Evolutionary conservation across 2,113 vertebrate species (phyloP).

Genomic region (Colinus virginianus): DNA sequence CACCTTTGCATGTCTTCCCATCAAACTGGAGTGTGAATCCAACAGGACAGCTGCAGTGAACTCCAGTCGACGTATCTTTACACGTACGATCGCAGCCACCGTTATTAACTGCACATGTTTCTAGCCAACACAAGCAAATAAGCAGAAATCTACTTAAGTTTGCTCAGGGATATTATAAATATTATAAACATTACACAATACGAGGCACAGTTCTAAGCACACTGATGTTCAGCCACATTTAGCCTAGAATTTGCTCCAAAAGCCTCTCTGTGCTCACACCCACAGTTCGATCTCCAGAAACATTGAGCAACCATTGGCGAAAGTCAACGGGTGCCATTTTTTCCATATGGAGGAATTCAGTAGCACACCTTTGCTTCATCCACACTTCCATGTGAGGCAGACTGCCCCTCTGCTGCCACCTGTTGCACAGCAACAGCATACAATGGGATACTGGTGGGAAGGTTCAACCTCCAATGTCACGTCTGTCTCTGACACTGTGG

Average conservation of each 20-base stretch:
- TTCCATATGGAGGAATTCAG: background rate
- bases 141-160: background rate
- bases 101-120: slow-evolving; percentile 96
- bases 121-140: slow-evolving; percentile 73
- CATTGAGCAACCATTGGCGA: background rate
- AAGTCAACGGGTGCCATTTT: background rate
- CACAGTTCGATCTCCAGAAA: background rate
- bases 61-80: slow-evolving; percentile 96
- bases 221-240: background rate
- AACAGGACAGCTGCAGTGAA: slow-evolving; percentile 94
- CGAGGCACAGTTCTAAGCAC: background rate
- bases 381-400: background rate
- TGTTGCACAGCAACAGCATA: no score
- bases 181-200: background rate
- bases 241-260: background rate
- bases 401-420: background rate
- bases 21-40: slow-evolving; percentile 95
- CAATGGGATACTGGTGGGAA: background rate
- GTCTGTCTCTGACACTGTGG: background rate
- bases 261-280: background rate
- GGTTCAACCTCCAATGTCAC: background rate
- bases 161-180: background rate
- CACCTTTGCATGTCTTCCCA: slow-evolving; percentile 97
- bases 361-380: background rate
- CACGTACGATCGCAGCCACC: slow-evolving; percentile 97